A percentile compares a stretch with the other conserved stretches of the same genome.
Conservation (phyloP, 1,140 invertebrate species). For the Achroia grisella region DNA sequence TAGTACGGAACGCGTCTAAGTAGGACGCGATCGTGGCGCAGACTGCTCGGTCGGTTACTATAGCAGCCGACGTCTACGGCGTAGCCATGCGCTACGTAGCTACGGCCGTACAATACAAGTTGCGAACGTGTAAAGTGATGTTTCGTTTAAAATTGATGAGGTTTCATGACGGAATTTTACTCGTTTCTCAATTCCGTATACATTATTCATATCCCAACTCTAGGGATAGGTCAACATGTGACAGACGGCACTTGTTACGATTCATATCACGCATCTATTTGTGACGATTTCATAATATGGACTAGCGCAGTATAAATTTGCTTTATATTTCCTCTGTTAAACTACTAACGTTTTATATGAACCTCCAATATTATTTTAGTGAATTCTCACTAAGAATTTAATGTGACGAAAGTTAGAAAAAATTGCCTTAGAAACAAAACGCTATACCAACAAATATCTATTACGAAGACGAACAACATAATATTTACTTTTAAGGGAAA, state of each 20-base stretch:
- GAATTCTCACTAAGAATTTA: too few species aligned
- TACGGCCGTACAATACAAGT: constrained; percentile 1
- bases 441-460: too few species aligned
- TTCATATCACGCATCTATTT: neutral
- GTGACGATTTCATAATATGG: too few species aligned
- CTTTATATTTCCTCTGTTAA: neutral
- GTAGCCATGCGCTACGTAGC: constrained; percentile 19
- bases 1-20: constrained; percentile 42
- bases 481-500: too few species aligned
- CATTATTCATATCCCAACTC: constrained; percentile 2
- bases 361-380: too few species aligned
- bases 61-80: constrained; percentile 54
- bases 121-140: constrained; percentile 24
- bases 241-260: neutral
- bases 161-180: constrained; percentile 6
- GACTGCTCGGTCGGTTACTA: constrained; percentile 48
- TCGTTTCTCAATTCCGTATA: neutral
- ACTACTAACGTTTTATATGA: too few species aligned
- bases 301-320: too few species aligned
- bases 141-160: constrained; percentile 31
- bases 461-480: too few species aligned
- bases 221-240: neutral
- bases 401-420: too few species aligned
- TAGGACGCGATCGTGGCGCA: constrained; percentile 28
- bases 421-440: too few species aligned